Conservation (phyloP, 2,888 invertebrate species). For the Cheilosia pagana region DNA sequence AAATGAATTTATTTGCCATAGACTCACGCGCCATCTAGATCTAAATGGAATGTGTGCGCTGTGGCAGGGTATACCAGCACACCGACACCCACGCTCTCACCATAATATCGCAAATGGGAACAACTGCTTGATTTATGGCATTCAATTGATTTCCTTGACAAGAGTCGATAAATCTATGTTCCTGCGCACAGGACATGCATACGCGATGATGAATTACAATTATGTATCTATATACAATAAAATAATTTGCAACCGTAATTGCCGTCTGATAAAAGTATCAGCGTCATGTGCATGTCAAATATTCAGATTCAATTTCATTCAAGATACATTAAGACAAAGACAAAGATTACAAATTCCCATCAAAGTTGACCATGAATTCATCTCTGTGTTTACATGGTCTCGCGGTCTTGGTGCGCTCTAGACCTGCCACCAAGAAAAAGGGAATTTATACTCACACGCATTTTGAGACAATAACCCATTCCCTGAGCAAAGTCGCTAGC, state of each 20-base stretch:
- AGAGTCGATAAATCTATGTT: conserved; percentile 5
- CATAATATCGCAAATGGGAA: background rate
- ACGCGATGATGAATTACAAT: conserved; percentile 29
- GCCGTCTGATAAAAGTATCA: conserved; percentile 16
- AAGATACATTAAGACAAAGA: background rate
- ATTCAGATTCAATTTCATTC: conserved; percentile 54
- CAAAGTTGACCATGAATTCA: conserved; percentile 54
- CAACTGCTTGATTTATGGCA: conserved; percentile 29
- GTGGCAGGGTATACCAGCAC: background rate
- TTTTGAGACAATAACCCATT: conserved; percentile 39
- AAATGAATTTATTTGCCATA: conserved; percentile 6
- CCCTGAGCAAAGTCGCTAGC: background rate
- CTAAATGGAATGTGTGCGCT: background rate
- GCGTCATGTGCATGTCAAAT: conserved; percentile 30
- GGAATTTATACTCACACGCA: conserved; percentile 56
- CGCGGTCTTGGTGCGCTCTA: conserved; percentile 24
- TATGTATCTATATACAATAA: background rate
- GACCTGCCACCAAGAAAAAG: conserved; percentile 43
- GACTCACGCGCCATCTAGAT: conserved; percentile 18
- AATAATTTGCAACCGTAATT: conserved; percentile 11
- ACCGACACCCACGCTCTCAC: conserved; percentile 16
- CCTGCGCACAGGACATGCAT: background rate
- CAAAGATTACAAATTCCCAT: conserved; percentile 27
- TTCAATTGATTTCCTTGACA: conserved; percentile 17
- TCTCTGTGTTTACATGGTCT: conserved; percentile 20